Base-by-base conservation (phyloP, 2,888 invertebrate genomes). In the Rotaria magnacalcarata region DNA sequence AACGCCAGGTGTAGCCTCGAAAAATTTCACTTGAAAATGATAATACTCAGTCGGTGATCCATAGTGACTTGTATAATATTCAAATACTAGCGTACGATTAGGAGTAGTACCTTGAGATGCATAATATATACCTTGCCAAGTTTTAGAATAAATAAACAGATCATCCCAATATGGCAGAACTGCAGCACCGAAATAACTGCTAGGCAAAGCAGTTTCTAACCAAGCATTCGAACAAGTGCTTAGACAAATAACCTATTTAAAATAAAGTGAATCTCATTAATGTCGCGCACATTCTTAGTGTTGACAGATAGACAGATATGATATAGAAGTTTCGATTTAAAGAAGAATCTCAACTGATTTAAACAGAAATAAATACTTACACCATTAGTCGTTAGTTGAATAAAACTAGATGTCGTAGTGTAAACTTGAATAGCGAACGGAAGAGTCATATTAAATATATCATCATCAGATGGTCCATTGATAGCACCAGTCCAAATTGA, bases 91-190 rank as follows among this genome's bases (percentile, higher is more conserved):
- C 0, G 34, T 67, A 16, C 67, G 67, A 34, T 8, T 67, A 5
- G 67, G 34, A 7, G 67, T 14, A 4, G 27, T 34, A 6, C 67
- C 67, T 34, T 67, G 67, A 34, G 24, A 14, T 67, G 27, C 67
- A 27, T 67, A 67, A 34, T 67, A 67, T 67, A 67, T 67, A 34
- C 67, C 67, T 67, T 67, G 67, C 16, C 27, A 67, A 27, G 67
- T 67, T 16, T 67, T 27, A 2, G n/a, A 27, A 27, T 34, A 34
- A 14, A 67, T 16, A 67, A 24, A 67, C 4, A 67, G 67, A 67
- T 67, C 67, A 67, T 34, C 67, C 67, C 67, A 67, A 67, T 67
- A 67, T 27, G 67, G 34, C 11, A 67, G 16, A 67, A 27, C 67
- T 67, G 67, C 27, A 14, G 67, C 34, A 67, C 34, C 67, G 16